Percentiles rank a stretch among this genome's conserved stretches.
These are phyloP conservation scores for Acestrorhynchus altus DNA, from an alignment of 2,797 vertebrate genomes.

Conservation along the genomic window DNA sequence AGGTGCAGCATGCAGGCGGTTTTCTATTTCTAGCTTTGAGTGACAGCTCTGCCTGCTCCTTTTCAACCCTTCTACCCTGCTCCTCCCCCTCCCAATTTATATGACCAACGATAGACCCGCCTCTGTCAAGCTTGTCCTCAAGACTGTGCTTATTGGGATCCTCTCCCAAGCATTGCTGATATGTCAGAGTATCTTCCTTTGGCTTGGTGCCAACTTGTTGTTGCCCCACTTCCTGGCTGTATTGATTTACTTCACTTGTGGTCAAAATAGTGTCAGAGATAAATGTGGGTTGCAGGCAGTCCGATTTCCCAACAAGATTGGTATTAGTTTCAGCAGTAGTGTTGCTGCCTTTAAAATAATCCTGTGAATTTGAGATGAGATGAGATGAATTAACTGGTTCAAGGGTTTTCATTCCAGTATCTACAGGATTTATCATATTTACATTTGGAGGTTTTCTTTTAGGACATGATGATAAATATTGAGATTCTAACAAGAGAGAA, in stretches of 20 bases:
- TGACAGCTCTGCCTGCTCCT: constrained; percentile 72
- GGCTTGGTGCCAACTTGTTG: constrained; percentile 33
- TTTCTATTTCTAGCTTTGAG: constrained; percentile 75
- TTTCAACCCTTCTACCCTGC: constrained; percentile 46
- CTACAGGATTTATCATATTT: not conserved
- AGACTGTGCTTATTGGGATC: constrained; percentile 39
- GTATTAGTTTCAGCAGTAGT: constrained; percentile 42
- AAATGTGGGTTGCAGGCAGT: constrained; percentile 31
- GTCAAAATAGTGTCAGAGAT: constrained; percentile 49
- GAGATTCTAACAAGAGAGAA: not conserved
- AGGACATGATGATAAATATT: not conserved
- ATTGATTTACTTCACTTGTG: constrained; percentile 33
- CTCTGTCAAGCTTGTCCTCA: constrained; percentile 49
- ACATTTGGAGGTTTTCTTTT: constrained; percentile 19
- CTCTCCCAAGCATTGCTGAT: constrained; percentile 47
- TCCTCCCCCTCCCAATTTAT: constrained; percentile 46
- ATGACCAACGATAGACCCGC: constrained; percentile 47
- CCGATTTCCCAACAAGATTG: constrained; percentile 41
- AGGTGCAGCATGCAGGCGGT: constrained; percentile 61
- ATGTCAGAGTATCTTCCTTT: constrained; percentile 37
- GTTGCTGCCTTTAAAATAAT: constrained; percentile 27
- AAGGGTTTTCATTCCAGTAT: not conserved
- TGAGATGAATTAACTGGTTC: not conserved
- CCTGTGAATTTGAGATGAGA: not conserved
- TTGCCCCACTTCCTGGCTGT: constrained; percentile 26